Base-by-base conservation (phyloP, 2,888 invertebrate species). In the Penaeus monodon region DNA sequence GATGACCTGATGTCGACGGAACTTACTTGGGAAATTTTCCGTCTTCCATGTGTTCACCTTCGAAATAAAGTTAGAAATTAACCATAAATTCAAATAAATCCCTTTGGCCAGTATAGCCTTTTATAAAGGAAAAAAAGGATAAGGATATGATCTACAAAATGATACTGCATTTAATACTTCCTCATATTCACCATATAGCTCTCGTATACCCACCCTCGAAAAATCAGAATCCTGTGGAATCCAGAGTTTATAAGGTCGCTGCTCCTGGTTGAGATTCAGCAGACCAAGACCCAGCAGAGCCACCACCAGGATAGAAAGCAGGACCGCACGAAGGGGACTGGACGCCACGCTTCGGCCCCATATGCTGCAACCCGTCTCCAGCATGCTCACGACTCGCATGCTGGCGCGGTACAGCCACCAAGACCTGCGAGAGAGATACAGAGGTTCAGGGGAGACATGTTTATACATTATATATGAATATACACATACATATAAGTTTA, bases 41-140 rank as follows among this genome's bases (percentile, higher is more conserved):
- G 95, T 94, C 86, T 95, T 93, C 96, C 96, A 96, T 91, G 95
- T 94, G 6, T 96, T 95, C 91, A 96, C 95, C 90, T 92, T 10
- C 10, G 92, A 10, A 85, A 85, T 49, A 20, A 2, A n/a, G 12
- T n/a, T 77, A 77, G 22, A 38, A 22, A 24, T 77, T 17, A 29
- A 68, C 17, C n/a, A 29, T 22, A 22, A 68, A 14, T 68, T 7
- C 22, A 29, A 68, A 38, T 12, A 44, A 74, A 27, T 33, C 20
- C 33, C 8, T 22, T 27, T n/a, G 17, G 17, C 7, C 27, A 20
- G 17, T 33, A 8, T 8, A 27, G 20, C 29, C 27, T 27, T 73
- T 73, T n/a, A 73, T n/a, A 29, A 1, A 38, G 27, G 73, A n/a
- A 38, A 33, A 10, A 10, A 74, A 12, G 10, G 8, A 8, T 33